phyloP scores from a whole-genome alignment of 2,797 vertebrate species.

The Scyliorhinus canicula region DNA sequence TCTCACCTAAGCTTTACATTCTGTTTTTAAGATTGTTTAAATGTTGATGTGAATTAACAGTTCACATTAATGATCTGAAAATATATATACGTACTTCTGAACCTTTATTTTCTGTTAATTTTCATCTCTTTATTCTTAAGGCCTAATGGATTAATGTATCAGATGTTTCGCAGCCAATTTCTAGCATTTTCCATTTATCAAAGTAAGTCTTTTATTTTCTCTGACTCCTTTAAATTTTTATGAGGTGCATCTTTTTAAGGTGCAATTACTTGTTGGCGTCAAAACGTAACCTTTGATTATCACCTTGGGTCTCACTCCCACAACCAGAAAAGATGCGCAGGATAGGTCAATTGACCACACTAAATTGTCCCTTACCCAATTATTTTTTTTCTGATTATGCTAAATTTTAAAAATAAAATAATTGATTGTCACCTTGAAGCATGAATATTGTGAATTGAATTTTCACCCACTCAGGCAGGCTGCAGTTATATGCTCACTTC shows the following conservation, averaged over 20 bases:
- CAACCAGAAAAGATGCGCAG: too few species aligned
- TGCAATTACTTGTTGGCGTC: neutral
- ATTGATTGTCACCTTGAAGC: neutral
- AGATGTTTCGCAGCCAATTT: conserved; percentile 92
- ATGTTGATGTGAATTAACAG: neutral
- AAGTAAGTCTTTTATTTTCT: conserved; percentile 69
- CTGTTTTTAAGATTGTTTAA: neutral
- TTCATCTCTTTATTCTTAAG: conserved; percentile 53
- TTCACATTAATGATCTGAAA: conserved; percentile 1
- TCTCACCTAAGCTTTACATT: neutral
- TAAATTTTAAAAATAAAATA: too few species aligned
- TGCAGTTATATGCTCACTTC: neutral
- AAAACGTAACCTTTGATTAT: neutral
- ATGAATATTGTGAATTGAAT: neutral
- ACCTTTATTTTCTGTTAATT: neutral
- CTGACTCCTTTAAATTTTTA: neutral
- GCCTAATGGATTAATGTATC: conserved; percentile 92
- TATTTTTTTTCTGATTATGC: too few species aligned
- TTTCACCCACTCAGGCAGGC: neutral
- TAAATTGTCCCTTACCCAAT: too few species aligned
- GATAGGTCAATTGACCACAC: too few species aligned
- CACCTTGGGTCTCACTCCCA: too few species aligned
- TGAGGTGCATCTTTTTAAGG: neutral
- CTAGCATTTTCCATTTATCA: conserved; percentile 96
- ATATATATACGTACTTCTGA: neutral